Evolutionary conservation across 2,113 vertebrate genomes (phyloP), one percentile per base, ranked within the genome.

Genomic region (Marmota flaviventris): DNA sequence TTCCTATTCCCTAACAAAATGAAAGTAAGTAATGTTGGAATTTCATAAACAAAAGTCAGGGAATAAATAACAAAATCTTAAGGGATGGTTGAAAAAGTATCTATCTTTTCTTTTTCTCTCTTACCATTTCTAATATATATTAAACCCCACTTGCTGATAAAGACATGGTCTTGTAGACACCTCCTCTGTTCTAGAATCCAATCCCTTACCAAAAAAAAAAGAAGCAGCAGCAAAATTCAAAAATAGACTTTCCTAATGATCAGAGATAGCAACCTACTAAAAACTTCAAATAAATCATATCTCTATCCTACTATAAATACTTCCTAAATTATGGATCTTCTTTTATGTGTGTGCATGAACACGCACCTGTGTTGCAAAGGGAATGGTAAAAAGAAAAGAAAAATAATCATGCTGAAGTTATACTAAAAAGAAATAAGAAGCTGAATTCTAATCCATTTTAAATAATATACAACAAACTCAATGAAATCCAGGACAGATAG

Each of bases 371-470:
- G 42, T 69, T 53, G 75, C 51, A 86, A 65, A 69, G 37, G 12
- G 9, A 77, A 29, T 42, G 27, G 39, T 77, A 92, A 94, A 77
- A 93, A 61, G 70, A 95, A 76, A 58, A 70, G 22, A 48, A 86
- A 85, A 91, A 65, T 48, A 82, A 91, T 45, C 56, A 79, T 34
- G 51, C 37, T 16, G 69, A 78, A 51, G 32, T 61, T 92, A 63
- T 79, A 89, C 67, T 93, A 56, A 96, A 94, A 37, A 85, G 25
- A 4, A n/a, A 39, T 67, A 61, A 32, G 75, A 89, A 83, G 73
- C 79, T 61, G 67, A 92, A 88, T 76, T 93, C n/a, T 82, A 88
- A 93, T 61, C 81, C 39, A 95, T 91, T 96, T 93, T 85, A 94
- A 89, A 93, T 20, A 70, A 77, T 48, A 89, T 2, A 69, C 69